Evolutionary conservation across 2,888 invertebrate species (phyloP), one percentile per base, ranked within the genome.

Genomic region (Acanthosepion pharaonis): DNA sequence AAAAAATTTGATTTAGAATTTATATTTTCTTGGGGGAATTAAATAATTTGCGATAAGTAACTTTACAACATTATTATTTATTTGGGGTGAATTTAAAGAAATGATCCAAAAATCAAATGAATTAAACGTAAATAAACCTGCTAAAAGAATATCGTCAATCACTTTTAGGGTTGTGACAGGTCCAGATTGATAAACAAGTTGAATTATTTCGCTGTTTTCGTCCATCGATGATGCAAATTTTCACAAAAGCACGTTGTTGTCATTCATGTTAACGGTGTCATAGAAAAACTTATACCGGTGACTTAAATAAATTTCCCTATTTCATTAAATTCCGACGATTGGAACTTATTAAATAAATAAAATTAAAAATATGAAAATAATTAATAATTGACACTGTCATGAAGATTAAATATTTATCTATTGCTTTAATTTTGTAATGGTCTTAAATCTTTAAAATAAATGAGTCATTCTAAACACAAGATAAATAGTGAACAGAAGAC

Each of bases 91-190:
- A 15, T 11, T 15, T 51, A 51, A 1, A 9, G 51, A 11, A 51
- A 15, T 5, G 9, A 11, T 15, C 0, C 5, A 11, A 64, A 64
- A 64, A 25, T 8, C 8, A 25, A 6, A 25, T 25, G 28, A 23
- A 23, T 6, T n/a, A 28, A 78, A n/a, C 2, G 1, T 11, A 18
- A 78, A 28, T n/a, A n/a, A 78, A 96, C 96, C 96, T 95, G 96
- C 96, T 94, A 96, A 93, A 49, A 96, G 91, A 64, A 51, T 55
- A 51, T 95, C 95, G 5, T 94, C 95, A 93, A 94, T 64, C 49
- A 94, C 91, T 93, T 95, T 95, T 0, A 96, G 95, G 15, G 96
- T 96, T 91, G 96, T 96, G 51, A 96, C 96, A 33, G 96, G 96
- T 4, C 96, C 96, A 49, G 95, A 95, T 51, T 96, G 95, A 42